phyloP scores from a whole-genome alignment of 2,113 vertebrate genomes.

The Atractosteus spatula region DNA sequence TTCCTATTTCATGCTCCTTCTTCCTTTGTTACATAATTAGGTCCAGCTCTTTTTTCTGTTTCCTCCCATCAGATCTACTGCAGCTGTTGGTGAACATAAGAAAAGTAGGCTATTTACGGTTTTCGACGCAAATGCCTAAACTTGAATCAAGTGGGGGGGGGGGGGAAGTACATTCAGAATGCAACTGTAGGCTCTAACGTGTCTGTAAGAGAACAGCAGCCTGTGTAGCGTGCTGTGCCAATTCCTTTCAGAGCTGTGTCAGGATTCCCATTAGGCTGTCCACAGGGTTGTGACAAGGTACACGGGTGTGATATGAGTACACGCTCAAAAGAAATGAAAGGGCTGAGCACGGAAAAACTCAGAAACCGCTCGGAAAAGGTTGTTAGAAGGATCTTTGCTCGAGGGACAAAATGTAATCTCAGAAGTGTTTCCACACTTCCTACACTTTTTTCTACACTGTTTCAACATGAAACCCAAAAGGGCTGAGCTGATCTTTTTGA shows the following conservation, averaged over 20 bases:
- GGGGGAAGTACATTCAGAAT: background rate
- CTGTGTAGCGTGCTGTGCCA: background rate
- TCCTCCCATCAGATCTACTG: background rate
- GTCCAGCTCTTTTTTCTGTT: background rate
- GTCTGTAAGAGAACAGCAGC: background rate
- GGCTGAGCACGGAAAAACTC: background rate
- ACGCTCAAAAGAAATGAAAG: background rate
- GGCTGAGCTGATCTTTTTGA: no score
- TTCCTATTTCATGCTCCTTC: no score
- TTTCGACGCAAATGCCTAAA: no score
- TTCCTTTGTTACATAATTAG: no score
- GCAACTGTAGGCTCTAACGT: background rate
- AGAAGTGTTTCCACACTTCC: no score
- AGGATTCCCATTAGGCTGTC: slow-evolving; percentile 3
- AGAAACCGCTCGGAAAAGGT: no score
- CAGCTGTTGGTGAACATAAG: no score
- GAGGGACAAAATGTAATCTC: no score
- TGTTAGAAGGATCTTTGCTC: no score
- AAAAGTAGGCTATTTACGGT: no score
- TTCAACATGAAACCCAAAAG: no score
- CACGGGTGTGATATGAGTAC: slow-evolving; percentile 9
- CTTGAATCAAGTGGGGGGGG: background rate
- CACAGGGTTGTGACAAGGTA: background rate
- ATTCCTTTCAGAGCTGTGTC: background rate
- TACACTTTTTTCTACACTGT: no score